phyloP scores from a whole-genome alignment of 1,140 invertebrate genomes.

The Copidosoma floridanum region DNA sequence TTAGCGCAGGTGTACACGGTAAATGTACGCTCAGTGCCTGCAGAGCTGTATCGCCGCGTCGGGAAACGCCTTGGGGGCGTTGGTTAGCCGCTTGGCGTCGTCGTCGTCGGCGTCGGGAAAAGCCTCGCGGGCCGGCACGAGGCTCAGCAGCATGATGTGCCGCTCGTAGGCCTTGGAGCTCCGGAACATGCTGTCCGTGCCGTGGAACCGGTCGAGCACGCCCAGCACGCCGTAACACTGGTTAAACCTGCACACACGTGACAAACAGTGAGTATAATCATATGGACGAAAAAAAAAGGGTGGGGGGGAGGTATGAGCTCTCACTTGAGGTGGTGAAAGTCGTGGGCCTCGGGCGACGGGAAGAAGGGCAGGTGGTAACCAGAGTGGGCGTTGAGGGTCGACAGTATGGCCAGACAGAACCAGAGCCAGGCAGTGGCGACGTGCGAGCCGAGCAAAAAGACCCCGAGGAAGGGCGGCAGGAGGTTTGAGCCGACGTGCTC shows the following conservation, averaged over 20 bases:
- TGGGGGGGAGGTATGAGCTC: slow-evolving; percentile 34
- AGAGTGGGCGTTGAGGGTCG: slow-evolving; percentile 82
- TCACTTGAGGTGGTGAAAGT: slow-evolving; percentile 88
- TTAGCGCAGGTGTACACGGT: no score
- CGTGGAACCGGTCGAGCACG: slow-evolving; percentile 80
- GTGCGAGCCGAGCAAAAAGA: slow-evolving; percentile 78
- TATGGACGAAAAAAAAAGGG: not conserved
- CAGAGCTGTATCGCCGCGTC: not conserved
- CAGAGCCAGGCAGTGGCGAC: slow-evolving; percentile 81
- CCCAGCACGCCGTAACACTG: slow-evolving; percentile 85
- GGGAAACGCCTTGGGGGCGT: not conserved
- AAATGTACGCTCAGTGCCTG: slow-evolving; percentile 13
- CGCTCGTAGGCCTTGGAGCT: slow-evolving; percentile 70
- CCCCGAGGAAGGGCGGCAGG: slow-evolving; percentile 76
- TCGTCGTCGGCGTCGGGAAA: slow-evolving; percentile 65
- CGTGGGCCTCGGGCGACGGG: slow-evolving; percentile 86
- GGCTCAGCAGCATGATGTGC: slow-evolving; percentile 78
- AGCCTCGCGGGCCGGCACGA: slow-evolving; percentile 71
- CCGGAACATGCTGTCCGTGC: slow-evolving; percentile 78
- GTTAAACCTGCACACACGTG: slow-evolving; percentile 71
- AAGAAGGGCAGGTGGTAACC: slow-evolving; percentile 89
- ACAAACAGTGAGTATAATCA: no score
- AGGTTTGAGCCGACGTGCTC: slow-evolving; percentile 85
- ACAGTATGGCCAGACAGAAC: slow-evolving; percentile 76
- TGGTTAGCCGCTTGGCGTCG: no score